Evolutionary conservation across 1,140 invertebrate species (phyloP), one percentile per base, ranked within the genome.

Genomic region (Pachypeltis micranthus): DNA sequence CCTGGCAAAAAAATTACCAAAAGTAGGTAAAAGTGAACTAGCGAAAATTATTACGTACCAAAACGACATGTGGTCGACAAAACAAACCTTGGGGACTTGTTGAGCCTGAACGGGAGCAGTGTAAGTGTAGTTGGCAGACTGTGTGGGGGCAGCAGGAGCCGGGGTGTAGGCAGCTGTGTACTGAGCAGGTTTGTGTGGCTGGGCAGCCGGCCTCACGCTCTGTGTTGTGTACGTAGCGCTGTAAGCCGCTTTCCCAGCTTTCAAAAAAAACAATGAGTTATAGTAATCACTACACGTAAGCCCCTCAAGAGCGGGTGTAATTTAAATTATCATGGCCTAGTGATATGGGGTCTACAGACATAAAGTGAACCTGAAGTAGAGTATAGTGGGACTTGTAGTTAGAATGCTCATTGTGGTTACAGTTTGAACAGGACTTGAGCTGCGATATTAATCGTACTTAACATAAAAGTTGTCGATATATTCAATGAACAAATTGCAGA

Each of bases 211-310:
- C 61, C 80, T 74, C 55, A 81, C 79, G 2, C 77, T 75, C 71
- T 82, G 81, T 71, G 82, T 74, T 83, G 85, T 31, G 80, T 83
- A 69, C 79, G 81, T 81, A 1, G 82, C 81, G 68, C 81, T 82
- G 68, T 84, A 85, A 12, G 81, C 81, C n/a, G 83, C 80, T 54
- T 78, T 78, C 2, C 76, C 73, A 65, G 76, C 76, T 68, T 62
- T 16, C 62, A 67, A 61, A 66, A 29, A 64, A 63, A 19, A 47
- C 2, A 64, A 23, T n/a, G n/a, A n/a, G 51, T 63, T 25, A 24
- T 34, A 64, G 25, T 34, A 26, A 61, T 62, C 31, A 62, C 58
- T 51, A 44, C 3, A 47, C 12, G 55, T 47, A 44, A 27, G 4
- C 3, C 19, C 39, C 44, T 63, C 44, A 25, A 1, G 28, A 19